Conservation (phyloP, 2,113 vertebrate species). For the Phalacrocorax carbo region DNA sequence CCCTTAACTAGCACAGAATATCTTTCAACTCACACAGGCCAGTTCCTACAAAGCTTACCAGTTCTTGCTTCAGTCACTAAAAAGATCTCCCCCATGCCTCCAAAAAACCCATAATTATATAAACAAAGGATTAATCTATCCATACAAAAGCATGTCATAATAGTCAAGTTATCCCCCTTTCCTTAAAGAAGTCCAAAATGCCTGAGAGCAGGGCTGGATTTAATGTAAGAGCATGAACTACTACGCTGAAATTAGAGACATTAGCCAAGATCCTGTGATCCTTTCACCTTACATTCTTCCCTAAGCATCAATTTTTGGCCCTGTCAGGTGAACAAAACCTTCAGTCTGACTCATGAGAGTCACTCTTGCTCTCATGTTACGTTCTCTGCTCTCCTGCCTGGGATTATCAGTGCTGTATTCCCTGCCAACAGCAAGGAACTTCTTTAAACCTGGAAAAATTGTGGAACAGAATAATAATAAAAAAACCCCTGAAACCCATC, state of each 20-base stretch:
- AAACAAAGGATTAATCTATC: background rate
- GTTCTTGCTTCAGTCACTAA: background rate
- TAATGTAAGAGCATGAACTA: background rate
- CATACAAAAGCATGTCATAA: background rate
- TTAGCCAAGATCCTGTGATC: background rate
- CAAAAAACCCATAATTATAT: background rate
- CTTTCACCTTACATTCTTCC: slow-evolving; percentile 16
- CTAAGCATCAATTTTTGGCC: slow-evolving; percentile 17
- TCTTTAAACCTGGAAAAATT: slow-evolving; percentile 18
- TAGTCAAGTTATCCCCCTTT: background rate
- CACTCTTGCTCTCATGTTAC: background rate
- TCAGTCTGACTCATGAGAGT: background rate
- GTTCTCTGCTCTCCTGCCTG: background rate
- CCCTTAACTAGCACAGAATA: background rate
- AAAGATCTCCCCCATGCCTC: background rate
- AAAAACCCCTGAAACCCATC: background rate
- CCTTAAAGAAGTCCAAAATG: background rate
- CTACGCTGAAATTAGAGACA: background rate
- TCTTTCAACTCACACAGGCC: background rate
- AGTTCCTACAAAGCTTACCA: background rate
- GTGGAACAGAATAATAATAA: background rate
- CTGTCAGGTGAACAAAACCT: slow-evolving; percentile 9
- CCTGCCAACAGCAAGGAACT: slow-evolving; percentile 12
- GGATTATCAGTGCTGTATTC: background rate
- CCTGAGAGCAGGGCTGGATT: background rate